Conservation (phyloP, 2,888 invertebrate species). For the Caenorhabditis panamensis region DNA sequence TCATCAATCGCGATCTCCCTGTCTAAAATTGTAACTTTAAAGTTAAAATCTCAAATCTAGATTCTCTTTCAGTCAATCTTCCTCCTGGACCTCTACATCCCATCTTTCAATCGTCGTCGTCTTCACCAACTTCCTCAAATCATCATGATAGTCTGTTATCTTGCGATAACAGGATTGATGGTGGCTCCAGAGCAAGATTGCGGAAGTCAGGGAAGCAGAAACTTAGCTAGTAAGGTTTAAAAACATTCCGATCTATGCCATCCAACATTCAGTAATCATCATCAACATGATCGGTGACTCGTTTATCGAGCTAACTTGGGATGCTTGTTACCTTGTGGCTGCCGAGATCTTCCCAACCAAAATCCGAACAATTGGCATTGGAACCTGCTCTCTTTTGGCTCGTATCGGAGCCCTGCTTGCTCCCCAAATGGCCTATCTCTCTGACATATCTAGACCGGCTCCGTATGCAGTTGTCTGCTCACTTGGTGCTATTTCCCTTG, state of each 20-base stretch:
- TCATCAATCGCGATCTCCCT: slow-evolving; percentile 65
- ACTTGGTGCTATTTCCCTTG: slow-evolving; percentile 62
- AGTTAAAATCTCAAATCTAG: background rate
- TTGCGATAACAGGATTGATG: slow-evolving; percentile 71
- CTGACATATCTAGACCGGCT: slow-evolving; percentile 57
- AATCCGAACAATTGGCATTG: slow-evolving; percentile 67
- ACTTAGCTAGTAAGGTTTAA: slow-evolving; percentile 61
- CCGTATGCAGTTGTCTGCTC: slow-evolving; percentile 68
- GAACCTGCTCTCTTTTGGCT: slow-evolving; percentile 76
- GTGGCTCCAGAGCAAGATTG: slow-evolving; percentile 63
- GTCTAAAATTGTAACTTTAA: slow-evolving; percentile 65
- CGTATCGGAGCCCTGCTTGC: slow-evolving; percentile 76
- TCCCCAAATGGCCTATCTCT: slow-evolving; percentile 73
- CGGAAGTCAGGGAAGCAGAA: slow-evolving; percentile 47
- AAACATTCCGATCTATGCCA: background rate
- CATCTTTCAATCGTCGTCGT: slow-evolving; percentile 75
- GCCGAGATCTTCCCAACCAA: slow-evolving; percentile 76
- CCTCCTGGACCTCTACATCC: slow-evolving; percentile 70
- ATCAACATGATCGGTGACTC: slow-evolving; percentile 76
- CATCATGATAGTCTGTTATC: slow-evolving; percentile 75
- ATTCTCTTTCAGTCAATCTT: slow-evolving; percentile 72
- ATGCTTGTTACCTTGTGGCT: slow-evolving; percentile 78
- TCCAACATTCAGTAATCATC: slow-evolving; percentile 67
- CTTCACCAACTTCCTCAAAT: slow-evolving; percentile 77
- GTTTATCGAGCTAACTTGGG: slow-evolving; percentile 80